Base-by-base conservation (phyloP, 2,797 vertebrate genomes). In the Gadopsis marmoratus region DNA sequence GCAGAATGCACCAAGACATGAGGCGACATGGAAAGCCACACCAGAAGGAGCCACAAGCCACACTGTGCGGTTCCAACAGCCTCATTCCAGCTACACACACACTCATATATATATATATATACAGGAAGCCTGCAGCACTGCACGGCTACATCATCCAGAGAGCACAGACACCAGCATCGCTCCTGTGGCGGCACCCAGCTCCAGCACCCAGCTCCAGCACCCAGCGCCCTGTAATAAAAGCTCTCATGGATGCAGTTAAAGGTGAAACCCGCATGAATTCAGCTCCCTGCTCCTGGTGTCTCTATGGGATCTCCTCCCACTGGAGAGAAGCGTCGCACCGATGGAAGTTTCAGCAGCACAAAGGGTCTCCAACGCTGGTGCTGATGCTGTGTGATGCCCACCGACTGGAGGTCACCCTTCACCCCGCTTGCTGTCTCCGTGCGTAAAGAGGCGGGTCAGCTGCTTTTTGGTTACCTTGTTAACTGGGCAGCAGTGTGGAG, bases 381-480 rank as follows among this genome's bases (percentile, higher is more conserved):
- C n/a, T 66, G 56, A 54, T 72, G 60, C 54, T 21, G 64, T 17
- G 2, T 23, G 54, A 43, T 33, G 72, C 66, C 61, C 74, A 78
- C 33, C 21, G 23, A 19, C 62, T 51, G 75, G 58, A 1, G 59
- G 77, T 81, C 80, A 83, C 12, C 50, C 39, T 4, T 23, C 26
- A 7, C 13, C 12, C 53, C 23, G 21, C 9, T 65, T n/a, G n/a
- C 53, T 16, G 63, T 61, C 50, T 19, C 59, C 69, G 43, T 65
- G 78, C 65, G 80, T 81, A 71, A 59, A 74, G 41, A 56, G 4
- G n/a, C 41, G 6, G 75, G 31, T 69, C 66, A 31, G 54, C 71
- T 9, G 37, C n/a, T 4, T 7, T 39, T 26, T 12, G 58, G 16
- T 85, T 83, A 89, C 87, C 87, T 81, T 41, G 45, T 45, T 35